These are phyloP conservation scores for Drosophila paulistorum DNA, from an alignment of 1,140 invertebrate species.

Conservation along the genomic window DNA sequence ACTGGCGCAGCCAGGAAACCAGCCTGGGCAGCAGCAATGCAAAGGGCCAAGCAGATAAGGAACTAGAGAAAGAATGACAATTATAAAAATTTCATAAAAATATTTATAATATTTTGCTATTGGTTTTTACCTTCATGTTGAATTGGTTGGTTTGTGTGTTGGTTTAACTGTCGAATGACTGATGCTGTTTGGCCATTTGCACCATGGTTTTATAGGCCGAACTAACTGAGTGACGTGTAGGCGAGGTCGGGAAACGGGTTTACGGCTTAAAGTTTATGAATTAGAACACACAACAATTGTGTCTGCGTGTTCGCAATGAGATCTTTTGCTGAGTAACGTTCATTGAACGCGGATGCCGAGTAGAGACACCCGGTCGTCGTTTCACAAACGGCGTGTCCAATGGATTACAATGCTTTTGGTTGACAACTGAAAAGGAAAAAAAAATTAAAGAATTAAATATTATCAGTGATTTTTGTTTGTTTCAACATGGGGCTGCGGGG, in stretches of 20 bases:
- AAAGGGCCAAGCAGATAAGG: constrained; percentile 75
- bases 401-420: constrained; percentile 54
- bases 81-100: constrained; percentile 9
- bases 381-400: constrained; percentile 60
- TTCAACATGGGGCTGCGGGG: constrained; percentile 19
- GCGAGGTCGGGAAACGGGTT: constrained; percentile 60
- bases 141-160: constrained; percentile 49
- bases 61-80: constrained; percentile 39
- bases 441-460: constrained; percentile 32
- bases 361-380: constrained; percentile 48
- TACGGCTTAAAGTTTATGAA: constrained; percentile 66
- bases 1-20: constrained; percentile 61
- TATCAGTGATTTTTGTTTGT: constrained; percentile 42
- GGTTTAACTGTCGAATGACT: constrained; percentile 56
- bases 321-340: constrained; percentile 58
- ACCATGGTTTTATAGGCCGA: constrained; percentile 58
- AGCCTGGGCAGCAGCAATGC: constrained; percentile 71
- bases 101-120: neutral
- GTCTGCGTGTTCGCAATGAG: constrained; percentile 30
- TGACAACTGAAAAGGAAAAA: constrained; percentile 39
- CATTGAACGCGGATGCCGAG: constrained; percentile 75
- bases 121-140: constrained; percentile 63
- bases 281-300: constrained; percentile 75
- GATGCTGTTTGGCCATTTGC: constrained; percentile 62
- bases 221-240: constrained; percentile 13